Conservation (phyloP, 2,888 invertebrate genomes). For the Koerneria pararmatus region DNA sequence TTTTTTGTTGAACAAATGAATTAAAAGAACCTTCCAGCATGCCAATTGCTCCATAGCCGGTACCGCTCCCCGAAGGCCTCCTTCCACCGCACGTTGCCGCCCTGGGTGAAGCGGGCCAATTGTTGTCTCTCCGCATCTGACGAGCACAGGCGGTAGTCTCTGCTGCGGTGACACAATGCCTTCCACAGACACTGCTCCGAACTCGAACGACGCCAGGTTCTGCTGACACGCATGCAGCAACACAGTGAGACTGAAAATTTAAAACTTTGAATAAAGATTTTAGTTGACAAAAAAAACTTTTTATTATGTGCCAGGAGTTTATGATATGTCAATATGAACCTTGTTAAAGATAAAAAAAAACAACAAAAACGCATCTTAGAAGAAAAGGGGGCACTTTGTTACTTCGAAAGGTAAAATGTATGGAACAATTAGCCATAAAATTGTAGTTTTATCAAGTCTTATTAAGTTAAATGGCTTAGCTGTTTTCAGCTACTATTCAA, state of each 20-base stretch:
- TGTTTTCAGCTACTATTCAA: too few relatives aligned
- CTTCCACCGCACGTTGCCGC: conserved; percentile 61
- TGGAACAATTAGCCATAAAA: too few relatives aligned
- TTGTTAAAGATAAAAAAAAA: too few relatives aligned
- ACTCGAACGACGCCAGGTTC: conserved; percentile 22
- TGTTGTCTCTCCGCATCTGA: conserved; percentile 25
- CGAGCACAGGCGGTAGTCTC: conserved; percentile 28
- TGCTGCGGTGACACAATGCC: conserved; percentile 22
- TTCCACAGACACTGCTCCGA: conserved; percentile 25
- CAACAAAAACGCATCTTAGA: too few relatives aligned
- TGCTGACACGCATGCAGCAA: conserved; percentile 26
- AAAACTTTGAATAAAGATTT: neutral
- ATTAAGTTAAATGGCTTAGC: too few relatives aligned
- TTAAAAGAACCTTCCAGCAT: conserved; percentile 61
- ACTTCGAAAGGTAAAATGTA: too few relatives aligned
- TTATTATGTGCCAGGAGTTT: neutral
- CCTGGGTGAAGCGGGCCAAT: conserved; percentile 17
- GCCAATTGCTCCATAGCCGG: conserved; percentile 64
- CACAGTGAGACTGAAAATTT: conserved; percentile 24
- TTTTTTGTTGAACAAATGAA: too few relatives aligned
- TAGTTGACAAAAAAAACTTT: neutral
- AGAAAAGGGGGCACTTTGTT: too few relatives aligned
- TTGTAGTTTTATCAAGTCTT: too few relatives aligned
- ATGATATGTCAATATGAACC: too few relatives aligned
- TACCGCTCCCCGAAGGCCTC: conserved; percentile 64